Conservation (phyloP, 2,888 invertebrate species). For the Drosophila neonasuta region DNA sequence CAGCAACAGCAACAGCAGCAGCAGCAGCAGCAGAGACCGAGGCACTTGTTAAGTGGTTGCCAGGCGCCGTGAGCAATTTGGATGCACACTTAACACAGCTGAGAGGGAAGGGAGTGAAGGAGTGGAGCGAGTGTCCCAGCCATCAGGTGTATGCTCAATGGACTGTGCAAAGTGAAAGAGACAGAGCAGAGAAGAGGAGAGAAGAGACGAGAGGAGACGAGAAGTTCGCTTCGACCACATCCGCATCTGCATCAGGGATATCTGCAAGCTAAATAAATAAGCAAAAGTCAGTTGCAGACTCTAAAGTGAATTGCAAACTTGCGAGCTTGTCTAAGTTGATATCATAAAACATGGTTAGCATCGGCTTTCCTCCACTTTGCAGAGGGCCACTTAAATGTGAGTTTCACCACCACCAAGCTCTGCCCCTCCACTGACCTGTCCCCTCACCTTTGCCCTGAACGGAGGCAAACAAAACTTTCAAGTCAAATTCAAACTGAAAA, state of each 20-base stretch:
- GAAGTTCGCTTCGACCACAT: background rate
- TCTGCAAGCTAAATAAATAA: conserved; percentile 17
- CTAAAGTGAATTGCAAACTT: background rate
- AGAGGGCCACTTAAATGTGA: background rate
- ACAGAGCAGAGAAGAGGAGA: background rate
- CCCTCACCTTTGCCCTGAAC: background rate
- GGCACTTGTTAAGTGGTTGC: background rate
- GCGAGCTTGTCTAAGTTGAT: conserved; percentile 1
- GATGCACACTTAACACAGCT: background rate
- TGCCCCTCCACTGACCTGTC: background rate
- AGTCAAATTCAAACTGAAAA: background rate
- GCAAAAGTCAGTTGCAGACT: background rate
- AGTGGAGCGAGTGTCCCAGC: background rate
- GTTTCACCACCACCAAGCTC: background rate
- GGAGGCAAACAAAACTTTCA: background rate
- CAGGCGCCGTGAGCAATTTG: background rate
- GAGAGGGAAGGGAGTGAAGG: background rate
- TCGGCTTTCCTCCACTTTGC: background rate
- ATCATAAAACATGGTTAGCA: conserved; percentile 19
- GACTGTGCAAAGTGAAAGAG: background rate
- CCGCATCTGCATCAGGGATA: conserved; percentile 11
- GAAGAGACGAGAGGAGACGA: background rate
- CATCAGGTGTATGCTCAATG: background rate
- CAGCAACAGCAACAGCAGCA: too few species aligned
- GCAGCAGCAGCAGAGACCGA: background rate